Base-by-base conservation (phyloP, 2,888 invertebrate genomes). In the Nasonia oneida region DNA sequence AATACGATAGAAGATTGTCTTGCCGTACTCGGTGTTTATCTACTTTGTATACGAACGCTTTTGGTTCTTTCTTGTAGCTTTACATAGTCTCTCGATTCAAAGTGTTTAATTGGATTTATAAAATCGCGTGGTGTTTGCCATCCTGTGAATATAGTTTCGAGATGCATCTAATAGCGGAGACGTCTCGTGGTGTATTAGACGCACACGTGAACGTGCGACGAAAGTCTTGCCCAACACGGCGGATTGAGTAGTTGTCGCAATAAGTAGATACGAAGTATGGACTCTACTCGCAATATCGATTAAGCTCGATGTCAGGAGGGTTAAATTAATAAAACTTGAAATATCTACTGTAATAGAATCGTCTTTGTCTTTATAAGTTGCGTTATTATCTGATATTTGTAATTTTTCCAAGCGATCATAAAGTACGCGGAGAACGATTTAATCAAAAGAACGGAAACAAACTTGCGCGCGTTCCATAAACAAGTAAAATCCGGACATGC, bases 161-260 rank as follows among this genome's bases (percentile, higher is more conserved):
- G 64, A 67, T 67, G 64, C 33, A 29, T 67, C 33, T 67, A 29
- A 67, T 33, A 33, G 29, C 29, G 6, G 14, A 12, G 33, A 67
- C 8, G 33, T 4, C 10, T 29, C n/a, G n/a, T 14, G 33, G 23
- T 23, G 14, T 67, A 12, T 50, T 75, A 53, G 15, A 75, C 12
- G 14, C 8, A 18, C 53, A 76, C 50, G 6, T 71, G 33, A 18
- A n/a, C 1, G 18, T 47, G n/a, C n/a, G 33, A 12, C 18, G 42
- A 47, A 47, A 47, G 23, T 18, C 39, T 81, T 81, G 37, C 61
- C 23, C 64, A 81, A 81, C 14, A 2, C 15, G 61, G 23, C 15
- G 14, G 15, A 73, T 39, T 50, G 57, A 57, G 10, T 79, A 0
- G 47, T 80, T 73, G 80, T 57, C 37, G 80, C 57, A 73, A 81